These are phyloP conservation scores for Lacanobia wlatinum DNA, from an alignment of 2,888 invertebrate species.

Conservation along the genomic window DNA sequence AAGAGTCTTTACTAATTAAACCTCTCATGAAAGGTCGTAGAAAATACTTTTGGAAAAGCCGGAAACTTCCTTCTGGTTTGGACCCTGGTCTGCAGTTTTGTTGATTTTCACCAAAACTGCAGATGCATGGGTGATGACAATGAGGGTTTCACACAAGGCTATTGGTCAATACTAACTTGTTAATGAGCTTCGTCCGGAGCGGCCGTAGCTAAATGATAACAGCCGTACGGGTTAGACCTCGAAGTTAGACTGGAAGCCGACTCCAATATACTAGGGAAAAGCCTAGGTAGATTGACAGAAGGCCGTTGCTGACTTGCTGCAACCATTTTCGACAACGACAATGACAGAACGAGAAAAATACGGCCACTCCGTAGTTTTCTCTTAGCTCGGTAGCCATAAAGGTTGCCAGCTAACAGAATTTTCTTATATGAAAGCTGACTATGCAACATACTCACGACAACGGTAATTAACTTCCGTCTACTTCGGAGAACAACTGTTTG, in stretches of 20 bases:
- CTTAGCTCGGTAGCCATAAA: background rate
- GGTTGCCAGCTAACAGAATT: constrained; percentile 1
- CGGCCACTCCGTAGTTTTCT: background rate
- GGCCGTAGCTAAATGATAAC: too few species aligned
- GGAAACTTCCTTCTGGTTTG: background rate
- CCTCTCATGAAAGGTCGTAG: background rate
- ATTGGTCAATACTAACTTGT: too few species aligned
- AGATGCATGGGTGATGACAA: too few species aligned
- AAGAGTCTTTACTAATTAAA: background rate
- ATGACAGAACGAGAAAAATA: background rate
- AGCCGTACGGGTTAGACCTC: too few species aligned
- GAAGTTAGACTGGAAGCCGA: too few species aligned
- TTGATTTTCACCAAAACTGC: background rate
- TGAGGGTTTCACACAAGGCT: too few species aligned
- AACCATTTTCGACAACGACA: background rate
- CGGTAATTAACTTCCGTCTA: constrained; percentile 67
- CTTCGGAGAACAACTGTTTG: constrained; percentile 59
- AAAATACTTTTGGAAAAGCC: background rate
- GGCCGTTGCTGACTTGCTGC: background rate
- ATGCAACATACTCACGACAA: constrained; percentile 33
- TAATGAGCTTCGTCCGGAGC: too few species aligned
- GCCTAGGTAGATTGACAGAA: background rate
- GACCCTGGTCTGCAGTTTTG: too few species aligned
- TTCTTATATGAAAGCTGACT: constrained; percentile 3
- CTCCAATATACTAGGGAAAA: too few species aligned